A percentile compares a stretch with the other conserved stretches of the same genome.
phyloP scores from a whole-genome alignment of 2,888 invertebrate species.

The Atrina japonica region DNA sequence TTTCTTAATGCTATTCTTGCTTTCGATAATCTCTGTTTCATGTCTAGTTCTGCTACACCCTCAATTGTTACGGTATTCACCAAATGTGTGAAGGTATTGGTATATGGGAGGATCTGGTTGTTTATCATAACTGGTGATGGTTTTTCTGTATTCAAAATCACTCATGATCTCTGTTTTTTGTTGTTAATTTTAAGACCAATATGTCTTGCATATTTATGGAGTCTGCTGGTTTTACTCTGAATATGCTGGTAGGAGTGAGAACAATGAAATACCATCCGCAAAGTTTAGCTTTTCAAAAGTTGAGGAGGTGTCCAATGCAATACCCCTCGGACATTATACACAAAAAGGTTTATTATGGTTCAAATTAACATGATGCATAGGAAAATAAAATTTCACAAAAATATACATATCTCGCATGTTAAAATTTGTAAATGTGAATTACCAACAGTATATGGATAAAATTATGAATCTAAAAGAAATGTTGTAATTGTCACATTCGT shows the following conservation, averaged over 20 bases:
- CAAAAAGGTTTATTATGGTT: no score
- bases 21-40: slow-evolving; percentile 5
- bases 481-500: no score
- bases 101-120: background rate
- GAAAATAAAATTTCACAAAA: no score
- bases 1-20: no score
- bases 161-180: no score
- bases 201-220: slow-evolving; percentile 5
- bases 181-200: slow-evolving; percentile 18
- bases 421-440: no score
- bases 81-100: slow-evolving; percentile 9
- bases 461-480: no score
- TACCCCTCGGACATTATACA: slow-evolving; percentile 30
- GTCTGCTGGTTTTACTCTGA: slow-evolving; percentile 6
- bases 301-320: slow-evolving; percentile 14
- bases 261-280: slow-evolving; percentile 25
- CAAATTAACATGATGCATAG: no score
- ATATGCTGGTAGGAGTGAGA: slow-evolving; percentile 37
- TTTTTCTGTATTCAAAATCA: slow-evolving; percentile 20
- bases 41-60: slow-evolving; percentile 29
- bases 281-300: slow-evolving; percentile 31
- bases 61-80: slow-evolving; percentile 16
- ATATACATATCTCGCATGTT: no score
- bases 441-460: no score
- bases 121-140: slow-evolving; percentile 13